Base-by-base conservation (phyloP, 2,113 vertebrate genomes). In the Oxyruncus cristatus region DNA sequence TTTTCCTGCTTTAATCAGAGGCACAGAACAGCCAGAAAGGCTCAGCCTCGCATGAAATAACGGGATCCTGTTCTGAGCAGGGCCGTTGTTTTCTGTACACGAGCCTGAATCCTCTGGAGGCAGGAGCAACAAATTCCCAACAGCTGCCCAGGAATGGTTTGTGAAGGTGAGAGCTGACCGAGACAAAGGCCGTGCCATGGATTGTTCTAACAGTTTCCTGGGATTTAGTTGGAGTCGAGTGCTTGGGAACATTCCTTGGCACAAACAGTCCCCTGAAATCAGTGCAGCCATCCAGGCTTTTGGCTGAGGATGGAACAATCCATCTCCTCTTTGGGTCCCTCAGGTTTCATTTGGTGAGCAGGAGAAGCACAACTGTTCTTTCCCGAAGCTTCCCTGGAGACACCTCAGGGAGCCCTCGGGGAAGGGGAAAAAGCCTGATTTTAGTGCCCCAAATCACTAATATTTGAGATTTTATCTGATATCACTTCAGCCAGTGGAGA, bases 371-470 rank as follows among this genome's bases (percentile, higher is more conserved):
- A 20, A 28, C 7, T 3, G 8, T 32, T 41, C 49, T 50, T 44
- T 22, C 47, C 35, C 23, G 8, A 19, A 0, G 4, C 22, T 76
- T 67, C 39, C 26, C 14, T 4, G 5, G 8, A 70, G 16, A 9
- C 35, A 4, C 10, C n/a, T 47, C 62, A 50, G 17, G 8, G 49
- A 77, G 59, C 12, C 11, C 32, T 52, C 50, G 35, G 41, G 11
- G 56, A 79, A 49, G 7, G 20, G 30, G 2, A 1, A 44, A 30
- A 52, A 3, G 4, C 33, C 33, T 63, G 50, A 32, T 53, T n/a
- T 46, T 1, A 50, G 49, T 27, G 23, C 20, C n/a, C 21, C 18
- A 26, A 1, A 39, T 32, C 2, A 0, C 12, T 37, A 11, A 42
- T 26, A 55, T 24, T 62, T 65, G 65, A 21, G 33, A 33, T 65